A percentile compares a stretch with the other conserved stretches of the same genome.
These are phyloP conservation scores for Arion vulgaris DNA, from an alignment of 1,140 invertebrate genomes.

Conservation along the genomic window DNA sequence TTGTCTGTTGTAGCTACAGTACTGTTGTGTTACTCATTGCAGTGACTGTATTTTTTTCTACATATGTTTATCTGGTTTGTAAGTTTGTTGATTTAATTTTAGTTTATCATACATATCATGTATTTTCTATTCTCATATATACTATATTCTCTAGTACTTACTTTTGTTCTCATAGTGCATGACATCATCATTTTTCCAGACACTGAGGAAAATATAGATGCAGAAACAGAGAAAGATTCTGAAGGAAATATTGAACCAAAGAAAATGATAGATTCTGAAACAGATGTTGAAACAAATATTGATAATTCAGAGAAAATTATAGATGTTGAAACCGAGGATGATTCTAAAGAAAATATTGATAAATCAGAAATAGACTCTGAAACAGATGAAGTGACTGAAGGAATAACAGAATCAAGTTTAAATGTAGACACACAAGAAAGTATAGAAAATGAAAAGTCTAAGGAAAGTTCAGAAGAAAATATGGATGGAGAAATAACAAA, in stretches of 20 bases:
- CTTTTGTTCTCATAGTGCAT: background rate
- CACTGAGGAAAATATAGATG: background rate
- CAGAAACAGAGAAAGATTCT: background rate
- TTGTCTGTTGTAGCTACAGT: no score
- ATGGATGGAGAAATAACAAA: background rate
- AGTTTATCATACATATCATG: no score
- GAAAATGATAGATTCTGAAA: background rate
- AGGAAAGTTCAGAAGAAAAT: background rate
- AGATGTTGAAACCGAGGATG: background rate
- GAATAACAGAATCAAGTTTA: background rate
- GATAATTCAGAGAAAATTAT: background rate
- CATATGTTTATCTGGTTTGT: no score
- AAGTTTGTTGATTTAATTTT: no score
- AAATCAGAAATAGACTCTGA: conserved; percentile 1
- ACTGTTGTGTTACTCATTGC: no score
- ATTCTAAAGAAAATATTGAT: background rate
- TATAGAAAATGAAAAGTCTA: background rate
- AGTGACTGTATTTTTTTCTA: no score
- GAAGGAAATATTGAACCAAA: background rate
- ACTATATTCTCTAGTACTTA: background rate
- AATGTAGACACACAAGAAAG: background rate
- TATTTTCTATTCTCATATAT: no score
- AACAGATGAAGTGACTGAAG: background rate
- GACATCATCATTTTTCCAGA: conserved; percentile 1
- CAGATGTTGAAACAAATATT: background rate